Base-by-base conservation (phyloP, 2,888 invertebrate species). In the Thymelicus acteon region DNA sequence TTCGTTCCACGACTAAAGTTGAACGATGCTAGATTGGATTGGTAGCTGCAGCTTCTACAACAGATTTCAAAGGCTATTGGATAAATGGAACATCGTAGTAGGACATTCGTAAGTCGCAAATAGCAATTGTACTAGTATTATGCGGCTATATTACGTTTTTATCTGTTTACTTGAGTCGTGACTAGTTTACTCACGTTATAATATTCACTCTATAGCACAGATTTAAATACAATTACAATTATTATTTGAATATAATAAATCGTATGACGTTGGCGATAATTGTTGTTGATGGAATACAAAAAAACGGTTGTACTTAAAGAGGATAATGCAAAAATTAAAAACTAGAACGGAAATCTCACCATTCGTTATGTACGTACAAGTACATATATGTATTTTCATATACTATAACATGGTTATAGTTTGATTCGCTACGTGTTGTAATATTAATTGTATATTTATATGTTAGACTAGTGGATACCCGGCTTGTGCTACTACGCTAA, bases 171-270 rank as follows among this genome's bases (percentile, higher is more conserved):
- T 52, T 52, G 19, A 19, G 52, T 52, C 52, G 52, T 52, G 52
- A 52, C 52, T 15, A 19, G 52, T 52, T 52, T 52, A 52, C 52
- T 52, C 52, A 52, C 52, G 52, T 52, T 52, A 52, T 48, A 48
- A 31, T 48, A n/a, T 19, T 52, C 52, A 52, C 15, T 52, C 15
- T 52, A 19, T 52, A 2, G 6, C 8, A 19, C 52, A 52, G 19
- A 52, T 52, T 44, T 19, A 52, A 52, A 52, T 52, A 52, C 13
- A 19, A 52, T 52, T 19, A 52, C 8, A 5, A 19, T 52, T 8
- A 8, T 19, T n/a, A 48, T 4, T 49, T 15, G n/a, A n/a, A n/a
- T n/a, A 15, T 15, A 15, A 15, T 13, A 15, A 15, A 49, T 49
- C 49, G 15, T 4, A 49, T 49, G 49, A 49, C 49, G 49, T 15